Percentiles rank a stretch among this genome's conserved stretches.
phyloP scores from a whole-genome alignment of 1,140 invertebrate species.

The Drosophila leontia region DNA sequence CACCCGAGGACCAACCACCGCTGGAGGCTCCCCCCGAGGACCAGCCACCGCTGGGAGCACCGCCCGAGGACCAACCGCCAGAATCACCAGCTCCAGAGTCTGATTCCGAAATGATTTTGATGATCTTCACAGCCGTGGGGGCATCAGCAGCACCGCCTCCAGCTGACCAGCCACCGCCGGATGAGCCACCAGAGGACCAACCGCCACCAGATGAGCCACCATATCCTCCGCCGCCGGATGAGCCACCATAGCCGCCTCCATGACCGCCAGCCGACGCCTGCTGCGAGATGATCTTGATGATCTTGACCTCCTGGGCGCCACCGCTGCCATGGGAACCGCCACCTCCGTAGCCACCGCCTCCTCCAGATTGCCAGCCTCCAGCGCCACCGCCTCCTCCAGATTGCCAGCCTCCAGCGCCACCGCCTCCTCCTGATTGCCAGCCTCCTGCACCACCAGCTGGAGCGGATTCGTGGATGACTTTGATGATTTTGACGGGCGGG shows the following conservation, averaged over 20 bases:
- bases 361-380: slow-evolving; percentile 44
- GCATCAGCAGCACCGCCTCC: slow-evolving; percentile 53
- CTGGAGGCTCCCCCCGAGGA: slow-evolving; percentile 20
- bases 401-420: slow-evolving; percentile 19
- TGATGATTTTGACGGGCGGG: slow-evolving; percentile 60
- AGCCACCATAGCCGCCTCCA: slow-evolving; percentile 57
- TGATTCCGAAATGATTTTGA: slow-evolving; percentile 69
- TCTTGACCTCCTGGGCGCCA: slow-evolving; percentile 59
- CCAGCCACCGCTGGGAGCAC: slow-evolving; percentile 33
- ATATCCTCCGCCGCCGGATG: slow-evolving; percentile 44
- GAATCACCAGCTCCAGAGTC: slow-evolving; percentile 42
- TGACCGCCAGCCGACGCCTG: slow-evolving; percentile 50
- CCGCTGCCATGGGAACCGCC: slow-evolving; percentile 17
- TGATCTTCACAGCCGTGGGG: slow-evolving; percentile 63
- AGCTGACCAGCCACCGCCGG: slow-evolving; percentile 50
- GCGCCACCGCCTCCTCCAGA: slow-evolving; percentile 29
- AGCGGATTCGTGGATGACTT: slow-evolving; percentile 67
- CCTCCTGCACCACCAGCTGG: slow-evolving; percentile 34
- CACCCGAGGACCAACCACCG: slow-evolving; percentile 31
- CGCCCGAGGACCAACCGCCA: slow-evolving; percentile 50
- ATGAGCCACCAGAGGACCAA: slow-evolving; percentile 58
- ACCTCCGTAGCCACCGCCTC: slow-evolving; percentile 24
- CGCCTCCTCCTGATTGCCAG: slow-evolving; percentile 42
- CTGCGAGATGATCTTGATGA: slow-evolving; percentile 70
- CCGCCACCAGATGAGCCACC: slow-evolving; percentile 36